phyloP scores from a whole-genome alignment of 2,113 vertebrate genomes.

The Syngnathoides biaculeatus region DNA sequence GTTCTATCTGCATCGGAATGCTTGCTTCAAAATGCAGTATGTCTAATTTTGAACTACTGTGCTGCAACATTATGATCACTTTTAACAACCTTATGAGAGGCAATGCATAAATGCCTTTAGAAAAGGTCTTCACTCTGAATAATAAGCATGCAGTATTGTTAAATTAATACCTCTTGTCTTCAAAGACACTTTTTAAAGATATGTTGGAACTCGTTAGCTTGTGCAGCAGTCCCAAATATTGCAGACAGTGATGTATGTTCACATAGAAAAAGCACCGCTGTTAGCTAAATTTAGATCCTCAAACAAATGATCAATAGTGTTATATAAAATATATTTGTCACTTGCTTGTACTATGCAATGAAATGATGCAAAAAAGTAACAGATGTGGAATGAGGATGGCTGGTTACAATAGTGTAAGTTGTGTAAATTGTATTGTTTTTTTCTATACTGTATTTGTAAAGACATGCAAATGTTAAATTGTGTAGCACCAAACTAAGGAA shows the following conservation, averaged over 20 bases:
- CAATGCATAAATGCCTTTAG: neutral
- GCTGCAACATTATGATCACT: neutral
- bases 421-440: neutral
- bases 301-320: neutral
- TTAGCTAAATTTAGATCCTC: neutral
- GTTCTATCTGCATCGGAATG: constrained; percentile 8
- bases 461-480: constrained; percentile 10
- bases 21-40: constrained; percentile 2
- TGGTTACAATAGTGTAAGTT: neutral
- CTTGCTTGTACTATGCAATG: neutral
- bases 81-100: neutral
- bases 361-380: neutral
- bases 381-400: neutral
- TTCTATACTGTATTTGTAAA: neutral
- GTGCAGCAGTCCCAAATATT: neutral
- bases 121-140: neutral
- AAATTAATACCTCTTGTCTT: neutral
- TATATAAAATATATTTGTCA: neutral
- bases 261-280: too few species aligned
- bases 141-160: neutral
- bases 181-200: neutral
- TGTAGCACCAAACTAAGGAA: constrained; percentile 58
- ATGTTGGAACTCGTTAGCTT: neutral
- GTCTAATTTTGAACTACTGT: neutral
- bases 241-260: too few species aligned